Evolutionary conservation across 2,888 invertebrate genomes (phyloP).

Genomic region (Crossocerus cetratus): DNA sequence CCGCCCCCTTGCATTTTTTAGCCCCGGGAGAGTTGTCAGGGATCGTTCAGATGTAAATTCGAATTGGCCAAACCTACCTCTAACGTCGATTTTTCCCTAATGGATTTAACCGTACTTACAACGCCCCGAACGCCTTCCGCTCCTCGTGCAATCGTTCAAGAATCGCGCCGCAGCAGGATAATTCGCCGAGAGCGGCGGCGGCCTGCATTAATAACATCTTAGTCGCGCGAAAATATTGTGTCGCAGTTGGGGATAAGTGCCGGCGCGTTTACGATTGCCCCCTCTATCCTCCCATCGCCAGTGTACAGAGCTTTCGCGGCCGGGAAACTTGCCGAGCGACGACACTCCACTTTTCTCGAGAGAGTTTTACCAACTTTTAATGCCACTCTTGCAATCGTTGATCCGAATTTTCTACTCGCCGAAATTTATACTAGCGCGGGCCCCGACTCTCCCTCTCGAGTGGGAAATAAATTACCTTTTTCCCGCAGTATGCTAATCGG

Average conservation of each 20-base stretch:
- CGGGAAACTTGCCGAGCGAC: constrained; percentile 24
- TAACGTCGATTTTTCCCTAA: constrained; percentile 4
- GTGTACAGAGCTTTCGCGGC: constrained; percentile 33
- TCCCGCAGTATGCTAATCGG: background rate
- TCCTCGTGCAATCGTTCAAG: no score
- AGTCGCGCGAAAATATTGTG: constrained; percentile 32
- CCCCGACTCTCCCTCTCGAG: no score
- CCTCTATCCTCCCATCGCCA: constrained; percentile 39
- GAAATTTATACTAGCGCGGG: background rate
- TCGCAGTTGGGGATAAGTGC: constrained; percentile 55
- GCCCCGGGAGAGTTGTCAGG: background rate
- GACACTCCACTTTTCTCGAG: constrained; percentile 34
- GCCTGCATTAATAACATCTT: constrained; percentile 23
- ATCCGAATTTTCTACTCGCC: background rate
- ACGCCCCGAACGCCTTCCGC: background rate
- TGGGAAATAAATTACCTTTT: background rate
- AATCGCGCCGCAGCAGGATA: no score
- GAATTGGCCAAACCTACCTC: background rate
- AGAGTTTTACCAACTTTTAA: constrained; percentile 30
- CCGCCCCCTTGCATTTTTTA: background rate
- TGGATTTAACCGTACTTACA: background rate
- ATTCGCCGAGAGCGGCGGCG: no score
- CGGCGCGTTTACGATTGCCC: constrained; percentile 46
- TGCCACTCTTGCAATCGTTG: constrained; percentile 3
- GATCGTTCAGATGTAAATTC: constrained; percentile 6